Conservation (phyloP, 2,113 vertebrate genomes). For the Halcyon malimbica region DNA sequence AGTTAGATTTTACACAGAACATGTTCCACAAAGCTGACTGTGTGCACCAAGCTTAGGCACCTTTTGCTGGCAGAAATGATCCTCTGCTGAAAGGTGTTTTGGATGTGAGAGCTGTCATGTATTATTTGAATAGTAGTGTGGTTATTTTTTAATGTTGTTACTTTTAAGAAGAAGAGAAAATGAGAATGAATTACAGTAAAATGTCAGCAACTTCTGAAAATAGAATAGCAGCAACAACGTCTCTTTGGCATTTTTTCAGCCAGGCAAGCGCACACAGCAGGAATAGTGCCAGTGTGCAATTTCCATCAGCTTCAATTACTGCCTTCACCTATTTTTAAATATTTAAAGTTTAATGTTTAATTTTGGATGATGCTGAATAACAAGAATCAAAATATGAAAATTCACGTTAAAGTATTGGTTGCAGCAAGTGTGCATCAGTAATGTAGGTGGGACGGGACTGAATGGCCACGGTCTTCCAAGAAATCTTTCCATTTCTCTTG, state of each 20-base stretch:
- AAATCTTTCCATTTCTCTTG: not conserved
- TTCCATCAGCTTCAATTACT: conserved; percentile 8
- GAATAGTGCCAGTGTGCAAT: not conserved
- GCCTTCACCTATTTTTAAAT: not conserved
- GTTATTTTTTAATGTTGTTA: not conserved
- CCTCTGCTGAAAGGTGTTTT: not conserved
- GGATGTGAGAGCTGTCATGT: not conserved
- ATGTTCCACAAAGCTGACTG: fast-evolving
- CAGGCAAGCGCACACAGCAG: not conserved
- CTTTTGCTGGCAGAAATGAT: not conserved
- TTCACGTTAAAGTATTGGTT: not conserved
- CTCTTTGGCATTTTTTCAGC: conserved; percentile 1
- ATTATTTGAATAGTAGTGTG: not conserved
- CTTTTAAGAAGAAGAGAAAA: conserved; percentile 38
- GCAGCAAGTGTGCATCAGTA: not conserved
- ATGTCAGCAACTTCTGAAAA: conserved; percentile 33
- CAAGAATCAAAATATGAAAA: conserved; percentile 4
- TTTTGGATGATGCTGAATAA: not conserved
- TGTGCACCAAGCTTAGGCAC: not conserved
- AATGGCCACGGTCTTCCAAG: not conserved
- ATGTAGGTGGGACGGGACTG: not conserved
- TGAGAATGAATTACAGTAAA: not conserved
- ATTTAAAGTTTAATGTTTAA: not conserved
- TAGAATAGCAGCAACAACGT: not conserved
- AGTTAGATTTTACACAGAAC: not conserved